Conservation (phyloP, 1,140 invertebrate species). For the Potamilus streckersoni region DNA sequence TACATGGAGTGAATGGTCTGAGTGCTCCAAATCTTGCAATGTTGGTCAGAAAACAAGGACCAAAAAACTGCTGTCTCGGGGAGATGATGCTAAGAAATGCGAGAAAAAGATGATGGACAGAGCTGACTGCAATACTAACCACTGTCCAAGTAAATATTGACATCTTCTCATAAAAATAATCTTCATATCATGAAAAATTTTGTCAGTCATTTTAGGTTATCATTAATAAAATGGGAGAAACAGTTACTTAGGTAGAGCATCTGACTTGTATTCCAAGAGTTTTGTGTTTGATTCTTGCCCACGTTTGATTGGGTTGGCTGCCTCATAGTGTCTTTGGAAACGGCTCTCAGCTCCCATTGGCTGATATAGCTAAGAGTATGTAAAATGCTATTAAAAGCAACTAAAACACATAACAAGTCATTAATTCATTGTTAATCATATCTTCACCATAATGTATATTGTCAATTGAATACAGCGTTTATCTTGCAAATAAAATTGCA, state of each 20-base stretch:
- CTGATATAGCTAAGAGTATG: too few species aligned
- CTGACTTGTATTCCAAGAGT: too few species aligned
- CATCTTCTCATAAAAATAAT: neutral
- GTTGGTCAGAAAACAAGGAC: constrained; percentile 26
- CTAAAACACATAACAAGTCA: too few species aligned
- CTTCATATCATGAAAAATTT: neutral
- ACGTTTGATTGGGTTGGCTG: too few species aligned
- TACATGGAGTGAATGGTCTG: constrained; percentile 23
- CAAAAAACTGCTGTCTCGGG: constrained; percentile 9
- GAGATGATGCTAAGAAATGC: constrained; percentile 8
- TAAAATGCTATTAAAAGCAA: too few species aligned
- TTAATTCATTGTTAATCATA: neutral
- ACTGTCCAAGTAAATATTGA: constrained; percentile 24
- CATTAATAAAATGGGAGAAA: too few species aligned
- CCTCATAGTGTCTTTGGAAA: too few species aligned
- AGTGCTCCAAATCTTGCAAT: constrained; percentile 33
- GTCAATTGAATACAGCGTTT: neutral
- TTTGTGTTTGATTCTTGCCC: too few species aligned
- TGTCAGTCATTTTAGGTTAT: neutral
- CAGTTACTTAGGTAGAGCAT: too few species aligned
- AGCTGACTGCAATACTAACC: constrained; percentile 29
- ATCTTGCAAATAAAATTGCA: too few species aligned
- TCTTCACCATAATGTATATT: neutral
- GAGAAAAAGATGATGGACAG: constrained; percentile 17
- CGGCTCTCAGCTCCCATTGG: too few species aligned